phyloP scores from a whole-genome alignment of 2,888 invertebrate genomes.

The Lithosia quadra region DNA sequence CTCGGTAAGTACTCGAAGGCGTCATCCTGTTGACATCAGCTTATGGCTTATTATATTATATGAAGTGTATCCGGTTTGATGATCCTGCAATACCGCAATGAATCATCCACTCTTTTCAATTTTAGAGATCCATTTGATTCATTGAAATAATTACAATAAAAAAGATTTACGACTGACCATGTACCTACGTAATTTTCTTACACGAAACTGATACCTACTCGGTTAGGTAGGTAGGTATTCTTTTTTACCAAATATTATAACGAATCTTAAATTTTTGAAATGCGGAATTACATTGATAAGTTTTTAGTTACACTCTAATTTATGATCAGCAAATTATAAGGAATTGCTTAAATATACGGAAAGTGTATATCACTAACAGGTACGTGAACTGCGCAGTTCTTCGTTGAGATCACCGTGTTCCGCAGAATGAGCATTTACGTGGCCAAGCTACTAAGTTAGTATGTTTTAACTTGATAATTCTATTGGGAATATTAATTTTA shows the following conservation, averaged over 20 bases:
- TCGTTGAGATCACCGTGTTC: slow-evolving; percentile 40
- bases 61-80: slow-evolving; percentile 74
- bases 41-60: slow-evolving; percentile 61
- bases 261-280: slow-evolving; percentile 25
- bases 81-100: slow-evolving; percentile 58
- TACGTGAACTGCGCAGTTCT: slow-evolving; percentile 45
- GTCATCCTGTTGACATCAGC: slow-evolving; percentile 83
- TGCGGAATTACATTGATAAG: slow-evolving; percentile 43
- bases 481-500: slow-evolving; percentile 76
- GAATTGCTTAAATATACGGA: slow-evolving; percentile 48
- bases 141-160: slow-evolving; percentile 16
- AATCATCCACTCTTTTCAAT: slow-evolving; percentile 60
- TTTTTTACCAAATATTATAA: slow-evolving; percentile 6
- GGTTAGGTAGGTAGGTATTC: neutral
- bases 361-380: slow-evolving; percentile 40
- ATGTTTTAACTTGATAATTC: slow-evolving; percentile 68
- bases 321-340: slow-evolving; percentile 48
- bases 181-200: slow-evolving; percentile 12
- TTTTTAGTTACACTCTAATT: slow-evolving; percentile 43
- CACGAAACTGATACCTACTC: slow-evolving; percentile 2
- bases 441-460: slow-evolving; percentile 53
- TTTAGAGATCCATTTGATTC: slow-evolving; percentile 47
- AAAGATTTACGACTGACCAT: slow-evolving; percentile 14
- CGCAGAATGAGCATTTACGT: slow-evolving; percentile 45
- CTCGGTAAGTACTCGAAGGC: slow-evolving; percentile 61